These are phyloP conservation scores for Heliothis subflexa DNA, from an alignment of 1,140 invertebrate genomes.

Conservation along the genomic window DNA sequence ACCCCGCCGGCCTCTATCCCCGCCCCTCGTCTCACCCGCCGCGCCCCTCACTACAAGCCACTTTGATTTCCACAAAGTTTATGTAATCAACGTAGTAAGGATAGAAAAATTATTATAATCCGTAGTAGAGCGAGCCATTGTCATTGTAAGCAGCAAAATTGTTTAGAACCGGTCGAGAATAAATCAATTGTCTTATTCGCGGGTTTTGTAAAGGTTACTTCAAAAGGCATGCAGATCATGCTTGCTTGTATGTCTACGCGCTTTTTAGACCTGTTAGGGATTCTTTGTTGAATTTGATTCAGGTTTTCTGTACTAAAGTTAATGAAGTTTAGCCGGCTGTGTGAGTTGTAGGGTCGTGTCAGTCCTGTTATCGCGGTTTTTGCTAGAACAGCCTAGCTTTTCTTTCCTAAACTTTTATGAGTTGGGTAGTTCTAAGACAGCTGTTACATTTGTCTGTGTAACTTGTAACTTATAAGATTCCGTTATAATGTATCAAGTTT, in stretches of 20 bases:
- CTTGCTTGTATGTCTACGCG: background rate
- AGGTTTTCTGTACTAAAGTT: constrained; percentile 3
- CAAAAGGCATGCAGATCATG: background rate
- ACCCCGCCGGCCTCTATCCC: constrained; percentile 18
- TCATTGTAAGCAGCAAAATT: constrained; percentile 1
- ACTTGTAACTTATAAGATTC: background rate
- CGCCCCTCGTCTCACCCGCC: constrained; percentile 12
- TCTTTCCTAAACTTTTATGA: constrained; percentile 16
- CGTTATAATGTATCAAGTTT: background rate
- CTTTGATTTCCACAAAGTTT: constrained; percentile 63
- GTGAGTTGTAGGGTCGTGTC: background rate
- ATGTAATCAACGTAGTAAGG: constrained; percentile 55
- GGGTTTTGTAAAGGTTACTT: background rate
- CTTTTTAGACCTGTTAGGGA: background rate
- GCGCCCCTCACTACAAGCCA: constrained; percentile 52
- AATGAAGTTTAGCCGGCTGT: constrained; percentile 8
- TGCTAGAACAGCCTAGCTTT: constrained; percentile 24
- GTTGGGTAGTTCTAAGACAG: constrained; percentile 5
- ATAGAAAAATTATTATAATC: constrained; percentile 33
- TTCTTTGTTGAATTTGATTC: constrained; percentile 2
- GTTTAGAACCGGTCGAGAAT: background rate
- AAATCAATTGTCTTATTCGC: background rate
- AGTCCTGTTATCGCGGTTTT: constrained; percentile 3
- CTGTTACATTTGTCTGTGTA: background rate
- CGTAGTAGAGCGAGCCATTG: constrained; percentile 2